Evolutionary conservation across 1,140 invertebrate species (phyloP).

Genomic region (Bombus vancouverensis): DNA sequence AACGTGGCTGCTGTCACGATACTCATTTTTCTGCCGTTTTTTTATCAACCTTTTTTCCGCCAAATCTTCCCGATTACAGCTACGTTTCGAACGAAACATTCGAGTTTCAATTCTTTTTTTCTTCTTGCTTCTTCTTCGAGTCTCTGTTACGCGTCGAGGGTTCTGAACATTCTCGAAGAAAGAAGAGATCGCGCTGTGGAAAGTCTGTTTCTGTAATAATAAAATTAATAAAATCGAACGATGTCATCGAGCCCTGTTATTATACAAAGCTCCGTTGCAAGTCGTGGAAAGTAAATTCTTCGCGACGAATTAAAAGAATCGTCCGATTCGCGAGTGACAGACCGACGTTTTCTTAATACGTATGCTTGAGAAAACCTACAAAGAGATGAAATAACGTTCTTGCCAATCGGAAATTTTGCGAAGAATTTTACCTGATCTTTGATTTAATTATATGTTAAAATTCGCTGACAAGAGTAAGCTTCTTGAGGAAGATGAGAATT

Average conservation of each 20-base stretch:
- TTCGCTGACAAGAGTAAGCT: too few species aligned
- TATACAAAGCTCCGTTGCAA: background rate
- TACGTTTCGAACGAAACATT: too few species aligned
- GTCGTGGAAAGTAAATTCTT: background rate
- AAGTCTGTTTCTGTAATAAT: background rate
- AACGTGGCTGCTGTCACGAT: conserved; percentile 60
- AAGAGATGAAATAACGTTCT: too few species aligned
- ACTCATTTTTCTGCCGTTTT: conserved; percentile 19
- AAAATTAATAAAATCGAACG: background rate
- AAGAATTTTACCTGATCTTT: too few species aligned
- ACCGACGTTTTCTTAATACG: too few species aligned
- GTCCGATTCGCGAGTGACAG: too few species aligned
- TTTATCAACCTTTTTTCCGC: background rate
- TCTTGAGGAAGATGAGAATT: too few species aligned
- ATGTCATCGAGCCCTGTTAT: background rate
- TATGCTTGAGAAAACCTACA: too few species aligned
- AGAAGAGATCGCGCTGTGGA: background rate
- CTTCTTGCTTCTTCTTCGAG: background rate
- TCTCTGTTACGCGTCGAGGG: background rate
- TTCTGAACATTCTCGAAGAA: background rate
- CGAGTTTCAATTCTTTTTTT: background rate
- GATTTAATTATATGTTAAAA: too few species aligned
- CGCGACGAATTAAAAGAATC: background rate
- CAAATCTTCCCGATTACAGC: background rate
- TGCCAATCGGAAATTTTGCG: too few species aligned